Evolutionary conservation across 2,113 vertebrate species (phyloP).

Genomic region (Butorides virescens): DNA sequence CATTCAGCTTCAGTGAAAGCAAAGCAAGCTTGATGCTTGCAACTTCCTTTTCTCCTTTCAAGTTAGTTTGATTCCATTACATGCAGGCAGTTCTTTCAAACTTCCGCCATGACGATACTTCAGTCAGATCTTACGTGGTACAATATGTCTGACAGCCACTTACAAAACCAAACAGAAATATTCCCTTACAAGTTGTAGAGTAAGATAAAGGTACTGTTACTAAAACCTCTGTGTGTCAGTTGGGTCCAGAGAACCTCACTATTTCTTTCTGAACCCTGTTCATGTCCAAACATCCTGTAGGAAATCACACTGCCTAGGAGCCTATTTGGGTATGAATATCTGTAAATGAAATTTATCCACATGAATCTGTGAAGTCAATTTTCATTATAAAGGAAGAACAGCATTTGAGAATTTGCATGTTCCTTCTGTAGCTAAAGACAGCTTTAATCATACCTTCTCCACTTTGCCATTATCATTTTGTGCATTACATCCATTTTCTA

Average conservation of each 20-base stretch:
- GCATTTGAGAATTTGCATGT: neutral
- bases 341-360: neutral
- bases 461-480: neutral
- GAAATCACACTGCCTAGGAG: neutral
- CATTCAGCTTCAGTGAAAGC: neutral
- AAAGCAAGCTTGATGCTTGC: neutral
- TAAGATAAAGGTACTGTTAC: neutral
- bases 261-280: neutral
- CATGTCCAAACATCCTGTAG: neutral
- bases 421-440: neutral
- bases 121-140: neutral
- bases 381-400: neutral
- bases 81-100: neutral
- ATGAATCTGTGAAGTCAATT: neutral
- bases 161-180: neutral
- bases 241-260: neutral
- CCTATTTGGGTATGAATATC: neutral
- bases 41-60: neutral
- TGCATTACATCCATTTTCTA: neutral
- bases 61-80: neutral
- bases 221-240: neutral
- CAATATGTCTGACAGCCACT: neutral
- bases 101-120: neutral
- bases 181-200: neutral
- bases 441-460: neutral